Conservation (phyloP, 64 coral and sea anemone genomes). For the Montipora cactus region DNA sequence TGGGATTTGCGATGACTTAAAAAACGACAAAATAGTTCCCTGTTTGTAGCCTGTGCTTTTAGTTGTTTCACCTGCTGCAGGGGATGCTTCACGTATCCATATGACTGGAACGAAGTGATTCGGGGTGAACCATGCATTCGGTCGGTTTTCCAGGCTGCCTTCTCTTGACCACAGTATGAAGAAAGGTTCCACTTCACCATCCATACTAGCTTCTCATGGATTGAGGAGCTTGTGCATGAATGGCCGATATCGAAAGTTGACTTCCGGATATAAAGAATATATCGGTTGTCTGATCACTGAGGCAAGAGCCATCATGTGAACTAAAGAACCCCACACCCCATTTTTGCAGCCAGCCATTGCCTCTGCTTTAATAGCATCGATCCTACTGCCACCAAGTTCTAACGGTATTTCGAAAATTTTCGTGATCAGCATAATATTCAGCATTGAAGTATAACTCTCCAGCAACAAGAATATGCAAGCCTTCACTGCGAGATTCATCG, state of each 20-base stretch:
- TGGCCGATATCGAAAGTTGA: background rate
- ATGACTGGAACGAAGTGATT: slow-evolving; percentile 45
- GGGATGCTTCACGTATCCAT: background rate
- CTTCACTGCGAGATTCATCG: background rate
- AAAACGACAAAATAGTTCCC: slow-evolving; percentile 56
- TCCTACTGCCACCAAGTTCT: background rate
- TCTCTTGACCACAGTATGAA: slow-evolving; percentile 46
- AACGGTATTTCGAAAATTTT: background rate
- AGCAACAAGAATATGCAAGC: background rate
- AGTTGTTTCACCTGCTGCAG: slow-evolving; percentile 2
- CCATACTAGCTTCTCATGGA: background rate
- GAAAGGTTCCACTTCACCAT: background rate
- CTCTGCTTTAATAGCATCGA: background rate
- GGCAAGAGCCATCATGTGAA: background rate
- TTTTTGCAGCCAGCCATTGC: background rate
- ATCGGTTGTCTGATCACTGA: background rate
- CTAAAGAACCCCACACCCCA: background rate
- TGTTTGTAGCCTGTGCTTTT: slow-evolving; percentile 38
- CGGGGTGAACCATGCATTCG: slow-evolving; percentile 29
- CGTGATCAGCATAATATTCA: background rate
- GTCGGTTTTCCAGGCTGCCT: slow-evolving; percentile 15
- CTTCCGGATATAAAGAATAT: background rate
- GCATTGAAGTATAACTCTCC: background rate
- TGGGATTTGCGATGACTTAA: slow-evolving; percentile 43
- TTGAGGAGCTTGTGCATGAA: background rate